phyloP scores from a whole-genome alignment of 37 sponge, comb jelly and placozoan species.

The Cladorhizidae sp. region DNA sequence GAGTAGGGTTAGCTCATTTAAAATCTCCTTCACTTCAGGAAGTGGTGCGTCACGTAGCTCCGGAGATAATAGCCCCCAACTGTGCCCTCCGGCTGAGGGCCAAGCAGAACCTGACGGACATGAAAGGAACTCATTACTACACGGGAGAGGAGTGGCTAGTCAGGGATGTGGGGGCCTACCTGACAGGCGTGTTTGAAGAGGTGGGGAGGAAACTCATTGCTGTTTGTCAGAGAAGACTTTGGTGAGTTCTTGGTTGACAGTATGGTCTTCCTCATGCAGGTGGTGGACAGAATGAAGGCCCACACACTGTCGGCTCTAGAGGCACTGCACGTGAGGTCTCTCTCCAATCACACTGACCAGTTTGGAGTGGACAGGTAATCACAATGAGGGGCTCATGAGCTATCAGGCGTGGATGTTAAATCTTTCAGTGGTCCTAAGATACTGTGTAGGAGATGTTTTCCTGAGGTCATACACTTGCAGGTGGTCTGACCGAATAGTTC shows the following conservation, averaged over 20 bases:
- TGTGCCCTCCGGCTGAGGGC: constrained; percentile 82
- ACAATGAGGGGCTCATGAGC: too few relatives aligned
- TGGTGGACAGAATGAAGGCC: constrained; percentile 51
- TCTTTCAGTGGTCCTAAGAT: too few relatives aligned
- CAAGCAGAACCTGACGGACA: constrained; percentile 57
- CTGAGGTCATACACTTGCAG: too few relatives aligned
- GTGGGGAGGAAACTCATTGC: constrained; percentile 26
- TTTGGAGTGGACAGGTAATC: constrained; percentile 77
- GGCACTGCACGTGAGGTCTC: constrained; percentile 80
- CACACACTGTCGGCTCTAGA: constrained; percentile 69
- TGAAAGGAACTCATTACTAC: constrained; percentile 51
- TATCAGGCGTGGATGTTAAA: too few relatives aligned
- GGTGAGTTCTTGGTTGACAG: background rate
- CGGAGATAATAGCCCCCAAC: constrained; percentile 64
- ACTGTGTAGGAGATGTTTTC: too few relatives aligned
- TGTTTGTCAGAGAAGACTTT: background rate
- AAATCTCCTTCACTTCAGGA: constrained; percentile 31
- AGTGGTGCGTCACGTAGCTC: constrained; percentile 43
- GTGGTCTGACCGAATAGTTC: too few relatives aligned
- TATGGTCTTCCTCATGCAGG: constrained; percentile 19
- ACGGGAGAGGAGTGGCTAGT: constrained; percentile 94
- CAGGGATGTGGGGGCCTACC: constrained; percentile 85
- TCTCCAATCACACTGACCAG: constrained; percentile 64
- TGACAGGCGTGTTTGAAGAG: constrained; percentile 85
- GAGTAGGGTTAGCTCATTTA: constrained; percentile 7